Evolutionary conservation across 2,797 vertebrate species (phyloP).

Genomic region (Micropoecilia bifurca): DNA sequence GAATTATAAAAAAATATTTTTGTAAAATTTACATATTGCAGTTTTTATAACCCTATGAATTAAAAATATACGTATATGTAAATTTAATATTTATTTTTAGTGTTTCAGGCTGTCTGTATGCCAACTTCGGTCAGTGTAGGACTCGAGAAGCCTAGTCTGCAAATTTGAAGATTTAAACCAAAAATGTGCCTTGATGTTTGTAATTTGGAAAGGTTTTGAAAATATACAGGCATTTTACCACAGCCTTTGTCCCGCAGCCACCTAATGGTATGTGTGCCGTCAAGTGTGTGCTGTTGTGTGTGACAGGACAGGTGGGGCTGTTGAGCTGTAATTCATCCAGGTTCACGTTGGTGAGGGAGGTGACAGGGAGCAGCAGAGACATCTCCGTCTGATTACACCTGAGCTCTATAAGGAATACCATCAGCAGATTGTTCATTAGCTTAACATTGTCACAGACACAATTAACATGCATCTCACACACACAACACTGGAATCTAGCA

Average conservation of each 20-base stretch:
- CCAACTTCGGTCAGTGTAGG: too few relatives aligned
- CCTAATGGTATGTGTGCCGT: slow-evolving; percentile 64
- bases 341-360: slow-evolving; percentile 58
- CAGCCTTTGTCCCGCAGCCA: slow-evolving; percentile 76
- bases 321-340: slow-evolving; percentile 74
- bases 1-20: background rate
- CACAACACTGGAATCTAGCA: background rate
- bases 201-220: background rate
- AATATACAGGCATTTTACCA: slow-evolving; percentile 67
- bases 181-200: background rate
- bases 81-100: background rate
- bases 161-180: background rate
- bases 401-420: slow-evolving; percentile 61
- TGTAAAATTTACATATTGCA: too few relatives aligned
- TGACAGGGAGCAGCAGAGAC: slow-evolving; percentile 71
- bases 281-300: slow-evolving; percentile 73
- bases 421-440: background rate
- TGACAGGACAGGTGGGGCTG: slow-evolving; percentile 71
- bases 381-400: slow-evolving; percentile 68
- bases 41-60: background rate
- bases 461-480: background rate
- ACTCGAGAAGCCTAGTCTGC: background rate
- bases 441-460: background rate
- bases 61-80: background rate
- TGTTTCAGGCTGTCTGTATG: background rate